A percentile compares a stretch with the other conserved stretches of the same genome.
phyloP scores from a whole-genome alignment of 2,797 vertebrate species.

The Labeo calbasu region DNA sequence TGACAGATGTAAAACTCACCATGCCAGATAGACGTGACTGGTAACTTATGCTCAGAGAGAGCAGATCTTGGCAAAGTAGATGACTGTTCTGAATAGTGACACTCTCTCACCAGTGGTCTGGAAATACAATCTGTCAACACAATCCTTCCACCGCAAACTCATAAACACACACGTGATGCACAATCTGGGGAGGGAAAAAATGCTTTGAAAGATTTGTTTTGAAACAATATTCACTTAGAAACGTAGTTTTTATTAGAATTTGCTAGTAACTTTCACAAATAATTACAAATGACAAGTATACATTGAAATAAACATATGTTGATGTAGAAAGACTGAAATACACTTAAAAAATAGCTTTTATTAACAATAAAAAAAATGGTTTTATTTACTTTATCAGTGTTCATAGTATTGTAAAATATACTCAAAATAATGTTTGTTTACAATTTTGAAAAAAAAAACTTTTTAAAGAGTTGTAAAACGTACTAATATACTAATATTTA shows the following conservation, averaged over 20 bases:
- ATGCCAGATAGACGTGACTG: constrained; percentile 17
- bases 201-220: background rate
- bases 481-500: no score
- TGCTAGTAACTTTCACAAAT: background rate
- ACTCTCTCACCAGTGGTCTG: constrained; percentile 42
- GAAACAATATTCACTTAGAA: background rate
- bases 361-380: no score
- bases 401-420: background rate
- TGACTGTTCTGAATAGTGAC: constrained; percentile 9
- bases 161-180: background rate
- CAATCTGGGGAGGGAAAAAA: background rate
- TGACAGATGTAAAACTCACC: background rate
- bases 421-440: background rate
- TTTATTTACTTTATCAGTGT: background rate
- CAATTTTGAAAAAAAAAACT: background rate
- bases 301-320: background rate
- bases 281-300: background rate
- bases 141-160: constrained; percentile 27
- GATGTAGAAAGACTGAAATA: background rate
- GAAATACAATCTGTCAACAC: constrained; percentile 48
- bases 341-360: no score
- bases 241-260: background rate
- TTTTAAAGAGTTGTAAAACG: background rate
- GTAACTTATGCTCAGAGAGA: background rate
- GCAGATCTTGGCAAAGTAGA: background rate